Evolutionary conservation across 2,888 invertebrate species (phyloP).

Genomic region (Cataglyphis rosenhaueri): DNA sequence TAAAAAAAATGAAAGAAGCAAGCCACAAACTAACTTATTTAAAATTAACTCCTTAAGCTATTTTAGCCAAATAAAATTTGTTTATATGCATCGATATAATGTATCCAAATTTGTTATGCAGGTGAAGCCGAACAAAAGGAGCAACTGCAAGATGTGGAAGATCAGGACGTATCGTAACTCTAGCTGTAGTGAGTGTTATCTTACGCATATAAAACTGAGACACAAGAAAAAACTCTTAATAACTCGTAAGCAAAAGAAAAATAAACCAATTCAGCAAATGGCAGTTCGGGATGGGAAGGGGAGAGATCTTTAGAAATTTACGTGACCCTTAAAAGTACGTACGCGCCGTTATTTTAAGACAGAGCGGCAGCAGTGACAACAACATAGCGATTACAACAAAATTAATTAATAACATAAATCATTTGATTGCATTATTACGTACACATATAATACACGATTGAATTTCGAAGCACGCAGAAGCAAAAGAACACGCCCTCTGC

Average conservation of each 20-base stretch:
- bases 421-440: slow-evolving; percentile 37
- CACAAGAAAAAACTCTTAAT: slow-evolving; percentile 84
- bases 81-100: slow-evolving; percentile 7
- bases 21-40: neutral
- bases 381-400: slow-evolving; percentile 17
- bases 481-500: slow-evolving; percentile 77
- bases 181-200: slow-evolving; percentile 85
- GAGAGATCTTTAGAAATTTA: slow-evolving; percentile 82
- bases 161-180: slow-evolving; percentile 98
- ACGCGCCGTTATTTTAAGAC: slow-evolving; percentile 80
- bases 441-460: slow-evolving; percentile 74
- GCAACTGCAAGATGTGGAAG: slow-evolving; percentile 96
- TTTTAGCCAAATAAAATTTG: neutral
- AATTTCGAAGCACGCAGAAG: slow-evolving; percentile 81
- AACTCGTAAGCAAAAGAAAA: slow-evolving; percentile 84
- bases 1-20: neutral
- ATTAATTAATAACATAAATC: slow-evolving; percentile 42
- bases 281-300: slow-evolving; percentile 80
- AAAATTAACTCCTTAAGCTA: neutral
- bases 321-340: slow-evolving; percentile 81
- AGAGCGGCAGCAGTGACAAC: slow-evolving; percentile 54
- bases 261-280: slow-evolving; percentile 82
- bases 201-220: slow-evolving; percentile 84
- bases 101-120: slow-evolving; percentile 79
- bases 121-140: slow-evolving; percentile 96